phyloP scores from a whole-genome alignment of 2,797 vertebrate genomes.

The Malurus splendens region DNA sequence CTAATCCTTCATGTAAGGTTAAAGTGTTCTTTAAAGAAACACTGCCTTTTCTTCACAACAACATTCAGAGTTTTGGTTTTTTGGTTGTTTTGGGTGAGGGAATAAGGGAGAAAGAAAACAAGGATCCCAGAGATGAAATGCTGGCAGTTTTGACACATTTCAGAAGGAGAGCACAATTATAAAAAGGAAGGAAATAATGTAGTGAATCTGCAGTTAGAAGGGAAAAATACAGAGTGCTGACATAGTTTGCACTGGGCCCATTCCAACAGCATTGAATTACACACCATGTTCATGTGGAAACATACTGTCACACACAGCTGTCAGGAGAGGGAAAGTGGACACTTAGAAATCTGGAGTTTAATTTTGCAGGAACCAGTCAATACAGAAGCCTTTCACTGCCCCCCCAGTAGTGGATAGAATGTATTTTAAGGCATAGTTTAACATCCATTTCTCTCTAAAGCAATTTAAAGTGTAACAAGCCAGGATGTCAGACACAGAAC shows the following conservation, averaged over 20 bases:
- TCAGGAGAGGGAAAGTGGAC: background rate
- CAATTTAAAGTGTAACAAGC: conserved; percentile 62
- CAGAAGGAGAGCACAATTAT: background rate
- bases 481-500: conserved; percentile 49
- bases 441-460: conserved; percentile 62
- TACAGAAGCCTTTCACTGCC: conserved; percentile 23
- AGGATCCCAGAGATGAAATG: conserved; percentile 28
- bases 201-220: conserved; percentile 10
- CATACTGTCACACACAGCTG: background rate
- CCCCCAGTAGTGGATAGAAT: conserved; percentile 42
- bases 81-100: background rate
- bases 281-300: background rate
- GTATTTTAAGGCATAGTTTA: conserved; percentile 67
- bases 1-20: conserved; percentile 18
- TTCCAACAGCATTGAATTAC: background rate
- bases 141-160: conserved; percentile 22
- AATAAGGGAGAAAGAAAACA: conserved; percentile 24
- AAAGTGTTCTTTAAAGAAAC: background rate
- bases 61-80: conserved; percentile 26
- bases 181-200: conserved; percentile 10
- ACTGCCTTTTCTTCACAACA: background rate
- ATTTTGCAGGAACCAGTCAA: conserved; percentile 37
- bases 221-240: background rate
- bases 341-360: conserved; percentile 14
- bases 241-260: background rate